Evolutionary conservation across 2,113 vertebrate genomes (phyloP).

Genomic region (Herpailurus yagouaroundi): DNA sequence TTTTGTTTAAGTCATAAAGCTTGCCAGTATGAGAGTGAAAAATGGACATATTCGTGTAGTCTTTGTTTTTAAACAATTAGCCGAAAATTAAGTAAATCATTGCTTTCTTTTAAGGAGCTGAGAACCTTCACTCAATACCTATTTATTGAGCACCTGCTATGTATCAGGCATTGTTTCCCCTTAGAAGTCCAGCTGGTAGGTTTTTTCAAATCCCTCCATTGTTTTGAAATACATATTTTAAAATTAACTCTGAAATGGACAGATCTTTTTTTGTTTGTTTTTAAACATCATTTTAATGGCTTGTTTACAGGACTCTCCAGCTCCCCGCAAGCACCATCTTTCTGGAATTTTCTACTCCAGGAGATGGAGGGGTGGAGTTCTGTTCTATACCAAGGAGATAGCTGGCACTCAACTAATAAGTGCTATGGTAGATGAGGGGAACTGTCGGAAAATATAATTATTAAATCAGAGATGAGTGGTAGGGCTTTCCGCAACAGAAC

Average conservation of each 20-base stretch:
- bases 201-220: neutral
- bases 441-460: neutral
- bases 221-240: neutral
- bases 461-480: neutral
- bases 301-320: neutral
- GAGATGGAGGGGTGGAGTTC: neutral
- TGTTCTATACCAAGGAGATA: neutral
- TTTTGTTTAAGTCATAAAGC: fast-evolving
- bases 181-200: neutral
- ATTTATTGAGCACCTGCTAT: neutral
- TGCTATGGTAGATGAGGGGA: neutral
- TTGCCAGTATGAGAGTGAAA: neutral
- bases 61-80: neutral
- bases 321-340: neutral
- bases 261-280: neutral
- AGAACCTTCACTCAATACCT: neutral
- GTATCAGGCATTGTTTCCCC: neutral
- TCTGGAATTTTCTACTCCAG: neutral
- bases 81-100: neutral
- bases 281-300: neutral
- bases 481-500: neutral
- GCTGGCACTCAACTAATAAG: neutral
- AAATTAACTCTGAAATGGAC: neutral
- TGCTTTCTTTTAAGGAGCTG: neutral
- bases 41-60: neutral